A percentile compares a stretch with the other conserved stretches of the same genome.
Conservation (phyloP, 92 coral and sea anemone species). For the Plumapathes pennacea region DNA sequence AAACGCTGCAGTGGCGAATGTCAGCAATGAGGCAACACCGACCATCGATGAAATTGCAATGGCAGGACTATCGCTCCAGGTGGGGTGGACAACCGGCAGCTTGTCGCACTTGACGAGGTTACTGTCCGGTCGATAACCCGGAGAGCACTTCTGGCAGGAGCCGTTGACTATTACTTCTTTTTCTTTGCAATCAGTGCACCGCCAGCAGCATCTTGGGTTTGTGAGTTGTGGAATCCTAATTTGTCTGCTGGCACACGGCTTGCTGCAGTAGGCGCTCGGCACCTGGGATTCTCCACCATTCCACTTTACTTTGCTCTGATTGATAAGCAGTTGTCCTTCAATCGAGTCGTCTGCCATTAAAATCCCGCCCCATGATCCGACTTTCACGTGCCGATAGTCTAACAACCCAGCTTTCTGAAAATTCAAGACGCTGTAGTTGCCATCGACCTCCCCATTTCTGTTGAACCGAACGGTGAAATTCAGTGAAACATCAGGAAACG, state of each 20-base stretch:
- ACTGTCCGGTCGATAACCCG: slow-evolving; percentile 54
- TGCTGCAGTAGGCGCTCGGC: slow-evolving; percentile 70
- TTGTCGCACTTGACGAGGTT: slow-evolving; percentile 42
- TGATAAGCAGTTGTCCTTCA: slow-evolving; percentile 22
- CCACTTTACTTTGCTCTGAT: slow-evolving; percentile 46
- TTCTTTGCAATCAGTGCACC: slow-evolving; percentile 43
- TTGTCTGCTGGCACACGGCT: slow-evolving; percentile 35
- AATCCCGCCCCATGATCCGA: slow-evolving; percentile 71
- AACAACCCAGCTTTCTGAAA: slow-evolving; percentile 41
- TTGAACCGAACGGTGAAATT: slow-evolving; percentile 63
- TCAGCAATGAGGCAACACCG: slow-evolving; percentile 28
- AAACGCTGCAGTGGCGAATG: slow-evolving; percentile 55
- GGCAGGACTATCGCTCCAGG: slow-evolving; percentile 27
- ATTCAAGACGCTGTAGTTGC: slow-evolving; percentile 57
- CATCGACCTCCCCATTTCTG: slow-evolving; percentile 70
- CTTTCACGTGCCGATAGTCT: slow-evolving; percentile 20
- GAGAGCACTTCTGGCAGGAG: slow-evolving; percentile 49
- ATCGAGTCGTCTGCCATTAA: slow-evolving; percentile 41
- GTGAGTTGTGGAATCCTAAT: slow-evolving; percentile 14
- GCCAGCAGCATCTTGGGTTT: slow-evolving; percentile 71
- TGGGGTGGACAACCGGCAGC: slow-evolving; percentile 59
- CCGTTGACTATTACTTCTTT: slow-evolving; percentile 42
- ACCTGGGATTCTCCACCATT: not conserved
- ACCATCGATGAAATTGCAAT: slow-evolving; percentile 36
- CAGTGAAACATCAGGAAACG: slow-evolving; percentile 63